Evolutionary conservation across 2,797 vertebrate genomes (phyloP), one percentile per base, ranked within the genome.

Genomic region (Chlorospingus flavigularis): DNA sequence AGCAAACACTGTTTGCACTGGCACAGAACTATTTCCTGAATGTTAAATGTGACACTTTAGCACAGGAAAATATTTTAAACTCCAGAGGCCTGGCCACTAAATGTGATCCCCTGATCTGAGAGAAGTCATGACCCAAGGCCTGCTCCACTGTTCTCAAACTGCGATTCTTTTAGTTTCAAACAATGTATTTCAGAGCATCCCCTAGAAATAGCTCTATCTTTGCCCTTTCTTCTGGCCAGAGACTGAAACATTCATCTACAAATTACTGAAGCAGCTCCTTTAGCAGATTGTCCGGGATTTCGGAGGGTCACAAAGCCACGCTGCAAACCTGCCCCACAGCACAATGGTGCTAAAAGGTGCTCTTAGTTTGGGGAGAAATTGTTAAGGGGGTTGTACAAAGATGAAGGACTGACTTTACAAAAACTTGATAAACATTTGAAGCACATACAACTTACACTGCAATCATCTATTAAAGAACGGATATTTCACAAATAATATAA

Each of bases 131-230:
- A 90, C 63, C 83, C 5, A 14, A 96, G 91, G 88, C 87, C 96
- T 94, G 87, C 84, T 83, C 68, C 90, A 58, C 88, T 93, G 67
- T 83, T 55, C 90, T 95, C 95, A 95, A 94, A 96, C 91, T 43
- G 81, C 0, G 3, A 88, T 54, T 83, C 88, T 87, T 78, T 60
- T 31, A 5, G 70, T 96, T 97, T 96, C 96, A 94, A 96, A 96
- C 78, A 94, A 74, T 21, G 11, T 67, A 65, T 94, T 94, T 94
- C 95, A 88, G 92, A 95, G 79, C 87, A 91, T 96, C 88, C 93
- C 86, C 86, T 66, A 91, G 83, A 97, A 96, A 97, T n/a, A 88
- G 81, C 86, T 95, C 84, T 50, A 74, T 87, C 90, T 96, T 76
- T 95, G 78, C 81, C 73, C 92, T 88, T 96, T 92, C 93, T 95